phyloP scores from a whole-genome alignment of 2,113 vertebrate species.

The Cisticola juncidis region DNA sequence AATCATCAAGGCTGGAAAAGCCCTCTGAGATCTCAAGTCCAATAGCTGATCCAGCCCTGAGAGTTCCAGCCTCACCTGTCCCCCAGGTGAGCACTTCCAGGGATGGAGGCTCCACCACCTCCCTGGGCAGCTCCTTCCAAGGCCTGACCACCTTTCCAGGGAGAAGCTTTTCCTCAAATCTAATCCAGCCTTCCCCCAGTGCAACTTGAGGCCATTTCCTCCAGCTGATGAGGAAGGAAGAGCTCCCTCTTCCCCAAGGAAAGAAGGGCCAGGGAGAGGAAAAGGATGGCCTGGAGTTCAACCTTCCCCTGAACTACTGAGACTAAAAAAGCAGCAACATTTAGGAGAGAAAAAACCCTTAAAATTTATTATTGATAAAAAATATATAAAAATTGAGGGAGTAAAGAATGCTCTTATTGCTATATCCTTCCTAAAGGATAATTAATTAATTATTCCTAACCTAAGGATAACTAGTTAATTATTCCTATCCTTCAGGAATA shows the following conservation, averaged over 20 bases:
- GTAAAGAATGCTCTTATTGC: neutral
- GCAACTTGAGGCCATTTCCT: neutral
- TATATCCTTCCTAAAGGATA: neutral
- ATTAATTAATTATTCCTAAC: no score
- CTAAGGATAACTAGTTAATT: no score
- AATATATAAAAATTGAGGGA: fast-evolving
- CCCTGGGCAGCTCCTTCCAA: neutral
- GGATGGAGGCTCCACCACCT: neutral
- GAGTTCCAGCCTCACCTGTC: neutral
- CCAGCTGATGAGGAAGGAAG: neutral
- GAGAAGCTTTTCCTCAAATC: neutral
- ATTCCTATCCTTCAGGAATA: neutral
- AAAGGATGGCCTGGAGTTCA: neutral
- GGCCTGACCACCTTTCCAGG: neutral
- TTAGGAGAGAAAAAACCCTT: neutral
- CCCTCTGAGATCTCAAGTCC: neutral
- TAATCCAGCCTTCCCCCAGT: neutral
- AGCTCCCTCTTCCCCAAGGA: neutral
- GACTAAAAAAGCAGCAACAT: neutral
- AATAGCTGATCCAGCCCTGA: neutral
- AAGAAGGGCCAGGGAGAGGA: fast-evolving
- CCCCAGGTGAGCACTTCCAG: neutral
- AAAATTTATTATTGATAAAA: neutral
- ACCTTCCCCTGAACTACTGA: neutral
- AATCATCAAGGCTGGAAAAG: neutral